These are phyloP conservation scores for sheep (Ovis aries) DNA, from an alignment of 2,113 vertebrate species.

Conservation along the genomic window ARS-UI_Ramb_v3.0 NC_056080.1:49945001-49945500, in stretches of 20 bases:
- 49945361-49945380: not conserved
- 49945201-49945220: not conserved
- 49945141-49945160: not conserved
- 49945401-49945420: not conserved
- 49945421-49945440: not conserved
- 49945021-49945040: constrained; percentile 6
- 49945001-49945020: not conserved
- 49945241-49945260: not conserved
- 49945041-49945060: constrained; percentile 34
- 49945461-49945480: not conserved
- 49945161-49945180: not conserved
- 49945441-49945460: not conserved
- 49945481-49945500: not conserved
- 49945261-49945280: not conserved
- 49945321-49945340: not conserved
- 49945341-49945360: not conserved
- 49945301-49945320: not conserved
- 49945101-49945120: constrained; percentile 48
- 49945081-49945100: constrained; percentile 27
- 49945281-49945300: not conserved
- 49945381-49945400: not conserved
- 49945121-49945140: not conserved
- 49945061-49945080: constrained; percentile 41
- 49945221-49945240: not conserved
- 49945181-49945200: not conserved